Evolutionary conservation across 2,888 invertebrate genomes (phyloP).

Genomic region (Kryphioiulus occultus): DNA sequence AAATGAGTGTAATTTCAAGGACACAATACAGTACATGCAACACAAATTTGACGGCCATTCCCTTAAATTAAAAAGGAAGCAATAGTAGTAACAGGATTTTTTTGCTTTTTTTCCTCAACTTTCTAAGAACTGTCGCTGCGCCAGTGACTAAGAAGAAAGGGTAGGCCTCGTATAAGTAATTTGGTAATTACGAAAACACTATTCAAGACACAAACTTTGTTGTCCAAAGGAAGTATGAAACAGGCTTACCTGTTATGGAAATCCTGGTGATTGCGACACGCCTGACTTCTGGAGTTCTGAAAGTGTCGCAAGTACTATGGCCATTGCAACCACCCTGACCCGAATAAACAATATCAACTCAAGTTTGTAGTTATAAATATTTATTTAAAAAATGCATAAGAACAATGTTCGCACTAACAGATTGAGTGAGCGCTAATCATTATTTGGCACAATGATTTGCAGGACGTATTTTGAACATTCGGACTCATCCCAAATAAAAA

Average conservation of each 20-base stretch:
- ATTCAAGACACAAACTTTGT: neutral
- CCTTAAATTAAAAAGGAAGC: neutral
- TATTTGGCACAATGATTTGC: neutral
- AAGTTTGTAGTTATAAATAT: neutral
- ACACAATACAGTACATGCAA: too few relatives aligned
- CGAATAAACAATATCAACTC: neutral
- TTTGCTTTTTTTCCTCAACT: neutral
- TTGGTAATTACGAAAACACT: too few relatives aligned
- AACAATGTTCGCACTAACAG: neutral
- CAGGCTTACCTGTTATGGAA: neutral
- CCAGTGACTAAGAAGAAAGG: neutral
- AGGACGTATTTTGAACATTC: neutral
- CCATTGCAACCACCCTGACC: neutral
- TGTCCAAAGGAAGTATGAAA: neutral
- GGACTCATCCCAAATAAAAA: neutral
- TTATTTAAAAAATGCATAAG: neutral
- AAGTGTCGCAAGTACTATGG: neutral
- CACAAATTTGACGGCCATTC: neutral
- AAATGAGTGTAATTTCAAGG: too few relatives aligned
- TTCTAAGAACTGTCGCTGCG: neutral
- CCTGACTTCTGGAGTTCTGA: too few relatives aligned
- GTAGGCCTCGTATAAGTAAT: neutral
- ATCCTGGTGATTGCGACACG: neutral
- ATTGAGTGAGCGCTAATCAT: neutral
- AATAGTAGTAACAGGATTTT: neutral